Evolutionary conservation across 2,113 vertebrate species (phyloP).

Genomic region (Hemicordylus capensis): DNA sequence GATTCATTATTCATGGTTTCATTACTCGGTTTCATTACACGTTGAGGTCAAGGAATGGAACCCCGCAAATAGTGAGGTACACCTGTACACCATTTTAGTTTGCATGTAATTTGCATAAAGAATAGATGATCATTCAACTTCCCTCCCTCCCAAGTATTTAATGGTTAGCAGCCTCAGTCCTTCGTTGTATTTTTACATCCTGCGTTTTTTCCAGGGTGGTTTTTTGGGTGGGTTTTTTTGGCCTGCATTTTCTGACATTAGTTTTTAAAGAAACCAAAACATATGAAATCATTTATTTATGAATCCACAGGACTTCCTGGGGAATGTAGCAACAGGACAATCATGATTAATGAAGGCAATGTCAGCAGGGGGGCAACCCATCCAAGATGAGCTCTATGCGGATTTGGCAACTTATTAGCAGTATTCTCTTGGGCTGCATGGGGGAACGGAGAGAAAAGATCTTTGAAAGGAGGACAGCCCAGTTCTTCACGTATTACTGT

Average conservation of each 20-base stretch:
- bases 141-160: not conserved
- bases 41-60: too few relatives aligned
- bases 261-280: slow-evolving; percentile 40
- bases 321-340: slow-evolving; percentile 37
- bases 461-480: not conserved
- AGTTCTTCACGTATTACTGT: slow-evolving; percentile 8
- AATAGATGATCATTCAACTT: not conserved
- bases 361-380: slow-evolving; percentile 41
- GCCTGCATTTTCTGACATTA: slow-evolving; percentile 39
- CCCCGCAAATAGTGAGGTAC: too few relatives aligned
- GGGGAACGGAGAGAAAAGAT: slow-evolving; percentile 4
- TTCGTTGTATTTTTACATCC: slow-evolving; percentile 3
- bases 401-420: slow-evolving; percentile 14
- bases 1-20: too few relatives aligned
- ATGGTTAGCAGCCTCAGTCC: not conserved
- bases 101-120: not conserved
- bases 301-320: slow-evolving; percentile 41
- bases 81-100: too few relatives aligned
- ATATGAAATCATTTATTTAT: slow-evolving; percentile 54
- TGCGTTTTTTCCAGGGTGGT: not conserved
- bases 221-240: not conserved
- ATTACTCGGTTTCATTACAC: too few relatives aligned
- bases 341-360: slow-evolving; percentile 61
- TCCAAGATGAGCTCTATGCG: slow-evolving; percentile 13
- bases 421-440: slow-evolving; percentile 27